Base-by-base conservation (phyloP, 2,888 invertebrate genomes). In the Drosophila differens region DNA sequence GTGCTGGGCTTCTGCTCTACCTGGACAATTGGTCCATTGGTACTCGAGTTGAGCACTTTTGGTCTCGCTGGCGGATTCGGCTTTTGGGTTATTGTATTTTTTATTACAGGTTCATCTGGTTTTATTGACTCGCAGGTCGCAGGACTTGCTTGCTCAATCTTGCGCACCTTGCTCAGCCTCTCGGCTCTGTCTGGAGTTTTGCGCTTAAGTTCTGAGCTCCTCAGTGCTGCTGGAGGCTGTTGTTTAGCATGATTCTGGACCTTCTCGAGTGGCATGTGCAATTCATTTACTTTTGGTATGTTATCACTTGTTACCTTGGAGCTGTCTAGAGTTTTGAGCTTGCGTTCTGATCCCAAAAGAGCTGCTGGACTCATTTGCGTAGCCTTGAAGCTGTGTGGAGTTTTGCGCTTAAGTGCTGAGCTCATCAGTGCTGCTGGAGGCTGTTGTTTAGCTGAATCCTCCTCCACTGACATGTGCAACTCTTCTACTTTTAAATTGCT, bases 241-340 rank as follows among this genome's bases (percentile, higher is more conserved):
- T 39, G 39, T 9, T 30, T 4, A 44, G 16, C 33, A 6, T 47
- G 25, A 3, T 52, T n/a, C 2, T 66, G 65, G 12, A 67, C 61
- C 51, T 81, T 74, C 60, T 90, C 85, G 10, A 70, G 41, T 0
- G 89, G 85, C 81, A 81, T 81, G 12, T 87, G 79, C 30, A 91
- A 28, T 3, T 73, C 58, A 19, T 57, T 35, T 0, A 60, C 30
- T 35, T 60, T 49, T 9, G 25, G 30, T 2, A 16, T 53, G 6
- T 37, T 63, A 12, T 63, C 59, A n/a, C 14, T 6, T 6, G 10
- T 16, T 4, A 28, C 0, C 3, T 52, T 55, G 5, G n/a, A 59
- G 5, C 7, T 5, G 25, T 5, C 7, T 33, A 4, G 30, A 30
- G 33, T 1, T 4, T 41, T n/a, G 10, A n/a, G n/a, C n/a, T 41